A percentile compares a stretch with the other conserved stretches of the same genome.
phyloP scores from a whole-genome alignment of 2,113 vertebrate species.

The Hippolais icterina region DNA sequence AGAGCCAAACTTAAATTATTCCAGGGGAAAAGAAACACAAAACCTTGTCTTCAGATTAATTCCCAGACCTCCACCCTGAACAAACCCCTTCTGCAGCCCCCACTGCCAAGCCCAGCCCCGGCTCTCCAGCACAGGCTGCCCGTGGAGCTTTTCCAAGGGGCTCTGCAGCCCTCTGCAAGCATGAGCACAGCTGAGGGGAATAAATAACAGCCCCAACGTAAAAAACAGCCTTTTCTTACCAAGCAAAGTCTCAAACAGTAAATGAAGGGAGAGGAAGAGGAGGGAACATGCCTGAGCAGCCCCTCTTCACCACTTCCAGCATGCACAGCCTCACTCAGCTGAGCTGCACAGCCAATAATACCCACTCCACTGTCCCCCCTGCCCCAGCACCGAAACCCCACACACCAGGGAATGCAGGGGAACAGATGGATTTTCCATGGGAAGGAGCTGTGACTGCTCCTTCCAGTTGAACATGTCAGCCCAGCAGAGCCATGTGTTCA shows the following conservation, averaged over 20 bases:
- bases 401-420: conserved; percentile 30
- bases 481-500: conserved; percentile 9
- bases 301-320: neutral
- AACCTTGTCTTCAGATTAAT: neutral
- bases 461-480: conserved; percentile 35
- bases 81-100: conserved; percentile 26
- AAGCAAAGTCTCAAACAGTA: neutral
- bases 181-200: neutral
- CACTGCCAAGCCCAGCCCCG: neutral
- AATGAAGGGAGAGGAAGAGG: neutral
- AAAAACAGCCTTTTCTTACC: neutral
- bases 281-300: neutral
- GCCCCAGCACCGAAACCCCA: neutral
- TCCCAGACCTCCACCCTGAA: neutral
- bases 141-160: neutral
- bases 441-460: conserved; percentile 31
- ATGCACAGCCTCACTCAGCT: neutral
- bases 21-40: neutral
- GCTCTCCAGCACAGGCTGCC: neutral
- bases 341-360: neutral
- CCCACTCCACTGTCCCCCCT: neutral
- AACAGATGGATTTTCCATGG: conserved; percentile 66
- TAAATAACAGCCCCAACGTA: neutral
- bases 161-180: neutral
- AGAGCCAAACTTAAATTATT: conserved; percentile 53